Conservation (phyloP, 2,797 vertebrate genomes). For the Enteromius thamalakanensis region DNA sequence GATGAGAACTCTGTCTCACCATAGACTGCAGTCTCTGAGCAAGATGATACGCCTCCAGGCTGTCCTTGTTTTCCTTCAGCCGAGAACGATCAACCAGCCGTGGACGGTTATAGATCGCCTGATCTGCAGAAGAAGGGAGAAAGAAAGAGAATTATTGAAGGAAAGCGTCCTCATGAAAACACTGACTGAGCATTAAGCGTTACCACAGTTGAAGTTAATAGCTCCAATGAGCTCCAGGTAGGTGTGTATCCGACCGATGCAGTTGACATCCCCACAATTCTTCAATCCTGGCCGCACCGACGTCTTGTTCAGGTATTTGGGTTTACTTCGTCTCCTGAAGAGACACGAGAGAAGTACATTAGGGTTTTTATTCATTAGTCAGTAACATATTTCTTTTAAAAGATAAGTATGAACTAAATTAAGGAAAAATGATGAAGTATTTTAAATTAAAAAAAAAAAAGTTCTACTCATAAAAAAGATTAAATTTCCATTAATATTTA, state of each 20-base stretch:
- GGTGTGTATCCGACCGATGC: constrained; percentile 96
- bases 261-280: constrained; percentile 99
- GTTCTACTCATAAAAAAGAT: background rate
- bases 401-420: background rate
- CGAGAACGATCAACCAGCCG: constrained; percentile 84
- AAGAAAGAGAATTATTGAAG: background rate
- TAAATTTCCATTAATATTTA: background rate
- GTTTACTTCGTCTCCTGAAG: constrained; percentile 88
- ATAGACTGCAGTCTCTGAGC: constrained; percentile 93
- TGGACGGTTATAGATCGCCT: constrained; percentile 93
- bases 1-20: constrained; percentile 72
- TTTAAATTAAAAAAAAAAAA: background rate
- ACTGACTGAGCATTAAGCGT: constrained; percentile 36
- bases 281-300: constrained; percentile 95
- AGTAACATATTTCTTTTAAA: background rate
- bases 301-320: constrained; percentile 97
- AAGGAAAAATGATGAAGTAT: background rate
- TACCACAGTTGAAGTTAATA: constrained; percentile 97
- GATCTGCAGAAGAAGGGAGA: constrained; percentile 75
- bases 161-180: background rate
- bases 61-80: constrained; percentile 84
- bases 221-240: constrained; percentile 97
- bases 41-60: constrained; percentile 88
- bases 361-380: too few species aligned
- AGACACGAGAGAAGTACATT: background rate